Percentiles rank a stretch among this genome's conserved stretches.
Evolutionary conservation across 2,113 vertebrate genomes (phyloP).

Genomic region (Atrichornis clamosus): DNA sequence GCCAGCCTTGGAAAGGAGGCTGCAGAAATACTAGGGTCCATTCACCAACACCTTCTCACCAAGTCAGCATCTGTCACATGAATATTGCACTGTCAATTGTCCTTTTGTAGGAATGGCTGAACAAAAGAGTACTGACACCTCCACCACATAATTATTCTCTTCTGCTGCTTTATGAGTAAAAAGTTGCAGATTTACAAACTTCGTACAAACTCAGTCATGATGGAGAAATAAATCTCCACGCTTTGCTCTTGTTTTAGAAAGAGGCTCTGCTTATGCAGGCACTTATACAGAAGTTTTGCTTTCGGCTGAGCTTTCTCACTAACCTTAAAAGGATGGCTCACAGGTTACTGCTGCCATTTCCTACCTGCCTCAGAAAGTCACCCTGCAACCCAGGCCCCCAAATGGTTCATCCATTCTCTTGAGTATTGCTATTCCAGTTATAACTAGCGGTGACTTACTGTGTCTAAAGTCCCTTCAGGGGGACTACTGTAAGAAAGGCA

Average conservation of each 20-base stretch:
- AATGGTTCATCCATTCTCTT: not conserved
- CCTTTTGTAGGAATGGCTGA: not conserved
- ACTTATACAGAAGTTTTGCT: not conserved
- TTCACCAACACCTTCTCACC: not conserved
- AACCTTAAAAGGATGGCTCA: not conserved
- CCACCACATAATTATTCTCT: not conserved
- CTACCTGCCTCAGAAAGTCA: not conserved
- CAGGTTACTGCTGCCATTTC: not conserved
- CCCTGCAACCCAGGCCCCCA: rapidly evolving
- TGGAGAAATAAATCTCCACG: not conserved
- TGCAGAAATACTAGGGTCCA: not conserved
- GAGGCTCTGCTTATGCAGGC: not conserved
- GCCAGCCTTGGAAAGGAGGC: not conserved
- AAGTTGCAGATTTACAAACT: not conserved
- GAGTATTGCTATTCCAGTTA: not conserved
- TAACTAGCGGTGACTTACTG: not conserved
- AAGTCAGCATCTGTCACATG: not conserved
- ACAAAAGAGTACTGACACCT: not conserved
- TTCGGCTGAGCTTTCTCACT: not conserved
- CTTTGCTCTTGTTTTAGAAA: not conserved
- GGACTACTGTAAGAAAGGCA: not conserved
- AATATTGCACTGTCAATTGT: not conserved
- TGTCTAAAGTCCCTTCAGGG: not conserved
- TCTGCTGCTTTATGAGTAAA: not conserved
- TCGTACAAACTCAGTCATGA: not conserved